phyloP scores from a whole-genome alignment of 2,888 invertebrate genomes.

The Cephus rjabovi region DNA sequence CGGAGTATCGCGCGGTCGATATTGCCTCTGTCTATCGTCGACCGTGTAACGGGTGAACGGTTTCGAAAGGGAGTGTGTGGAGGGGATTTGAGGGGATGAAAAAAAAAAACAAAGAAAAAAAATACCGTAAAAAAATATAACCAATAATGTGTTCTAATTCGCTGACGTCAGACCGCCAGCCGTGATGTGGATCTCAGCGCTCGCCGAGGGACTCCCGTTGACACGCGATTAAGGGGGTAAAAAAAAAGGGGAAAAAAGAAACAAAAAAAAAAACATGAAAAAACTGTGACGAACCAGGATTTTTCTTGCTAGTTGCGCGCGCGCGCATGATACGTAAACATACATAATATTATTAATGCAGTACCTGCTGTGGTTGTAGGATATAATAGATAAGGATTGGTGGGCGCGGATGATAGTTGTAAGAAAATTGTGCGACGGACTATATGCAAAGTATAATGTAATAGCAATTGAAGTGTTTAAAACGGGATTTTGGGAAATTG shows the following conservation, averaged over 20 bases:
- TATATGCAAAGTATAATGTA: constrained; percentile 6
- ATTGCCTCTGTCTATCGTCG: not conserved
- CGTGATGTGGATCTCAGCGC: constrained; percentile 26
- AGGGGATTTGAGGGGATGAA: not conserved
- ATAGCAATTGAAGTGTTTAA: constrained; percentile 2
- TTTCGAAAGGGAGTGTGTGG: not conserved
- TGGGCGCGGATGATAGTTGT: constrained; percentile 8
- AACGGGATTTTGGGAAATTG: not conserved
- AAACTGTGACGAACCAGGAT: not conserved
- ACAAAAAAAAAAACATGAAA: not conserved
- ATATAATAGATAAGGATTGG: constrained; percentile 16
- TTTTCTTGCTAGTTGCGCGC: not conserved
- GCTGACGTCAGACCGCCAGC: constrained; percentile 6
- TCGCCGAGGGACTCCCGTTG: constrained; percentile 16
- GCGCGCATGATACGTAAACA: constrained; percentile 12
- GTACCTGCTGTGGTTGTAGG: constrained; percentile 31
- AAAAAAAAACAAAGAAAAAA: not conserved
- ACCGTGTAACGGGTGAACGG: not conserved
- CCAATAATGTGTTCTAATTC: constrained; percentile 28
- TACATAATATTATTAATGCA: constrained; percentile 16
- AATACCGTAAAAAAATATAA: constrained; percentile 11
- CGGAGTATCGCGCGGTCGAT: not conserved
- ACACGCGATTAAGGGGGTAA: not conserved
- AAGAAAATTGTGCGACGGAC: constrained; percentile 11
- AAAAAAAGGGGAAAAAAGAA: not conserved